These are phyloP conservation scores for Mormyrops boulengeri DNA, from an alignment of 2,797 vertebrate genomes.

Conservation along the genomic window DNA sequence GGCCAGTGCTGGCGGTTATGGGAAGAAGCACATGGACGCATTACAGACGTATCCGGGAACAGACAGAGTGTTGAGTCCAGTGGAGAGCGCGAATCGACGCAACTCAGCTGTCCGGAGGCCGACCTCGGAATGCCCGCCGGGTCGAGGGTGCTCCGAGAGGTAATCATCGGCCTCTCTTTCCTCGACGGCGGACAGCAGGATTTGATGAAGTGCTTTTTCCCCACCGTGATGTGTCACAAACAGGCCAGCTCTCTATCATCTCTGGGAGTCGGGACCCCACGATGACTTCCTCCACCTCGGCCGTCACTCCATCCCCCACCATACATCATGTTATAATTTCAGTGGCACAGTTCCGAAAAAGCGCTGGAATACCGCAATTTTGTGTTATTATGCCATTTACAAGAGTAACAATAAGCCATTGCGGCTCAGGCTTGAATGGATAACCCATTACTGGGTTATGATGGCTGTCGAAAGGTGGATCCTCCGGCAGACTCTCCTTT, in stretches of 20 bases:
- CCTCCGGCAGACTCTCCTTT: not conserved
- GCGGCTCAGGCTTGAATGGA: not conserved
- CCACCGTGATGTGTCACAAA: not conserved
- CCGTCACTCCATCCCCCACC: not conserved
- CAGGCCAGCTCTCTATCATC: not conserved
- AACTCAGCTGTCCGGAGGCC: not conserved
- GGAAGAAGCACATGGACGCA: not conserved
- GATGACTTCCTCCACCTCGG: not conserved
- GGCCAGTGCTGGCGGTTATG: not conserved
- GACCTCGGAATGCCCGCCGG: not conserved
- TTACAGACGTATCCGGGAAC: not conserved
- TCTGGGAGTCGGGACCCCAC: not conserved
- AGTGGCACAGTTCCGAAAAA: not conserved
- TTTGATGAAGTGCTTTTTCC: slow-evolving; percentile 9
- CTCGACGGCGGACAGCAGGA: not conserved
- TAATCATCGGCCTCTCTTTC: not conserved
- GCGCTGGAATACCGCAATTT: slow-evolving; percentile 14
- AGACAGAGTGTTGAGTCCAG: not conserved
- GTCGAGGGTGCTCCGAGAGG: not conserved
- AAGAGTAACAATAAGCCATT: slow-evolving; percentile 4
- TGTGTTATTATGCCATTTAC: slow-evolving; percentile 16
- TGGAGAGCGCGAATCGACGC: not conserved
- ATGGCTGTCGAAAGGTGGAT: not conserved
- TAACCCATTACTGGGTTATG: not conserved
- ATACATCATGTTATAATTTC: not conserved